A percentile compares a stretch with the other conserved stretches of the same genome.
phyloP scores from a whole-genome alignment of 1,140 invertebrate species.

The Eufriesea mexicana region DNA sequence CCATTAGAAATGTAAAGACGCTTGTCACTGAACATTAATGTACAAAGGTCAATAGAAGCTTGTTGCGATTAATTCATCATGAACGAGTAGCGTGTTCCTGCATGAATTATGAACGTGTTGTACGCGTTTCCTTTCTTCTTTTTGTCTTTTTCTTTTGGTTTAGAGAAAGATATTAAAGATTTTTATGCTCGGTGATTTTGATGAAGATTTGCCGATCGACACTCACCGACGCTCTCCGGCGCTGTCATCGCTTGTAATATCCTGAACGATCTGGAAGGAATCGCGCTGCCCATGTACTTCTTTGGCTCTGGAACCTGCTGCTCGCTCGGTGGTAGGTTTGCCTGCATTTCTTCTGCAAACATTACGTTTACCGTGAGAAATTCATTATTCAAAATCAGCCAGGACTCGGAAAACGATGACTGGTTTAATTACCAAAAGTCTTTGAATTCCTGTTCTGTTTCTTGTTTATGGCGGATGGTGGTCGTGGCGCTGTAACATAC shows the following conservation, averaged over 20 bases:
- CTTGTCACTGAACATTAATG: slow-evolving; percentile 70
- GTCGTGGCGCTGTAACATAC: slow-evolving; percentile 67
- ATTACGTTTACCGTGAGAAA: not conserved
- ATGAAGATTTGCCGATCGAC: not conserved
- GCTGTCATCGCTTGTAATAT: slow-evolving; percentile 92
- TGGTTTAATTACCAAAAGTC: slow-evolving; percentile 74
- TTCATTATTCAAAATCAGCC: not conserved
- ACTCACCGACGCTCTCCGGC: slow-evolving; percentile 82
- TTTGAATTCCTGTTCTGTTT: slow-evolving; percentile 79
- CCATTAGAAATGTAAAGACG: slow-evolving; percentile 59
- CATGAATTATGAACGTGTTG: slow-evolving; percentile 40
- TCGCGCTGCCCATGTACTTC: slow-evolving; percentile 91
- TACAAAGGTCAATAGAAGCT: slow-evolving; percentile 69
- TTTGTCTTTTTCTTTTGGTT: not conserved
- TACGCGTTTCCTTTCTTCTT: not conserved
- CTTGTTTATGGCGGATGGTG: slow-evolving; percentile 71
- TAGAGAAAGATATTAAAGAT: not conserved
- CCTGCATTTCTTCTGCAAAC: slow-evolving; percentile 80
- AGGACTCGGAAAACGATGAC: not conserved
- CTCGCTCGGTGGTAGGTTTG: slow-evolving; percentile 86
- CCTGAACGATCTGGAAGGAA: slow-evolving; percentile 93
- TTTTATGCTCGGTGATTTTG: not conserved
- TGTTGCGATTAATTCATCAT: slow-evolving; percentile 66
- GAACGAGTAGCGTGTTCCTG: slow-evolving; percentile 59
- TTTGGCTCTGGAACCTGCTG: slow-evolving; percentile 87